Evolutionary conservation across 2,113 vertebrate species (phyloP).

Genomic region (Atrichornis clamosus): DNA sequence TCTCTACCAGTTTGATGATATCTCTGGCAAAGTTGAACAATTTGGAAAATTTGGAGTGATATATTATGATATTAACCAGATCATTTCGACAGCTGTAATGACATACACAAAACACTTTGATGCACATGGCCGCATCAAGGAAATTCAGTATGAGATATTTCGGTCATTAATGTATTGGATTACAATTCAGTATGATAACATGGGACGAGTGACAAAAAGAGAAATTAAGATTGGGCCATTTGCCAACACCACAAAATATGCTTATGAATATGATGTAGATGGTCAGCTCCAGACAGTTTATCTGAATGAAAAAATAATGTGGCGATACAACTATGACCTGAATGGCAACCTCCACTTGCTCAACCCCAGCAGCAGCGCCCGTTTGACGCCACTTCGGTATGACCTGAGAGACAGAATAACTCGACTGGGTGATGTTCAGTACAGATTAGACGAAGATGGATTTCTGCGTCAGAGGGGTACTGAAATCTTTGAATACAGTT

Average conservation of each 20-base stretch:
- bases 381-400: constrained; percentile 89
- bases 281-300: constrained; percentile 95
- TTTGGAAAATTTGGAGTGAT: constrained; percentile 99
- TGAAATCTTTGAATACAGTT: constrained; percentile 96
- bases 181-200: constrained; percentile 95
- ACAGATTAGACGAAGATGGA: constrained; percentile 93
- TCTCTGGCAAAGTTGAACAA: constrained; percentile 98
- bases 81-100: constrained; percentile 98
- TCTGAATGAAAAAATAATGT: constrained; percentile 94
- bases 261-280: constrained; percentile 94
- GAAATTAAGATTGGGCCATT: constrained; percentile 98
- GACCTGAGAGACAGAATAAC: constrained; percentile 96
- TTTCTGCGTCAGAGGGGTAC: constrained; percentile 93
- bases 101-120: constrained; percentile 98
- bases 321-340: constrained; percentile 97
- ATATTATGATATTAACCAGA: constrained; percentile 98
- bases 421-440: constrained; percentile 94
- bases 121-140: constrained; percentile 92
- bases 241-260: constrained; percentile 96
- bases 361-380: constrained; percentile 88
- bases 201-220: constrained; percentile 88
- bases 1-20: constrained; percentile 97
- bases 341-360: constrained; percentile 95
- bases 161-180: constrained; percentile 98
- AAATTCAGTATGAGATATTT: constrained; percentile 98